A percentile compares a stretch with the other conserved stretches of the same genome.
Evolutionary conservation across 2,888 invertebrate species (phyloP).

Genomic region (Tiphia femorata): DNA sequence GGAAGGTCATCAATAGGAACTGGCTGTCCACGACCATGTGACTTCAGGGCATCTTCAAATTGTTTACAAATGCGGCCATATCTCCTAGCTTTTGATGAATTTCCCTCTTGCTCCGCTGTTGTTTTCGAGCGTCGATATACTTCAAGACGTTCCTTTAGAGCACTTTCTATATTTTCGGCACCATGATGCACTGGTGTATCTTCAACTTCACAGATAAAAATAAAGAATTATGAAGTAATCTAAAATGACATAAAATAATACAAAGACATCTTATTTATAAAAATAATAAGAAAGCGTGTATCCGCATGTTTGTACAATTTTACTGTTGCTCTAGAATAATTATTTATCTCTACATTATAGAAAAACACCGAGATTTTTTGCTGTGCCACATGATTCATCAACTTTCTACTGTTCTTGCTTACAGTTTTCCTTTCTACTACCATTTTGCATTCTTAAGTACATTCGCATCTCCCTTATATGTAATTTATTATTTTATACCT

Average conservation of each 20-base stretch:
- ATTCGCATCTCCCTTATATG: neutral
- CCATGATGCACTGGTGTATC: conserved; percentile 1
- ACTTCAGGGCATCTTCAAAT: conserved; percentile 87
- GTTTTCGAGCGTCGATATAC: conserved; percentile 83
- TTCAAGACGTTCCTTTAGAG: conserved; percentile 84
- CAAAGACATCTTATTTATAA: too few species aligned
- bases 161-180: conserved; percentile 74
- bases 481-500: conserved; percentile 24
- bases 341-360: neutral
- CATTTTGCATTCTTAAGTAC: too few species aligned
- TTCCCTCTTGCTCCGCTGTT: conserved; percentile 83
- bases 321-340: neutral
- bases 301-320: too few species aligned
- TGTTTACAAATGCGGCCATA: conserved; percentile 94
- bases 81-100: conserved; percentile 87
- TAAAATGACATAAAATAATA: neutral
- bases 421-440: too few species aligned
- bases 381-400: too few species aligned
- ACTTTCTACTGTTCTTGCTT: too few species aligned
- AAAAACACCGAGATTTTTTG: too few species aligned
- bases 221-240: neutral
- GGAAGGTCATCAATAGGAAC: conserved; percentile 87
- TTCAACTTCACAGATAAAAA: neutral
- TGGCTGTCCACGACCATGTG: conserved; percentile 81
- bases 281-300: too few species aligned